Base-by-base conservation (phyloP, 2,888 invertebrate genomes). In the Epinotia brunnichana region DNA sequence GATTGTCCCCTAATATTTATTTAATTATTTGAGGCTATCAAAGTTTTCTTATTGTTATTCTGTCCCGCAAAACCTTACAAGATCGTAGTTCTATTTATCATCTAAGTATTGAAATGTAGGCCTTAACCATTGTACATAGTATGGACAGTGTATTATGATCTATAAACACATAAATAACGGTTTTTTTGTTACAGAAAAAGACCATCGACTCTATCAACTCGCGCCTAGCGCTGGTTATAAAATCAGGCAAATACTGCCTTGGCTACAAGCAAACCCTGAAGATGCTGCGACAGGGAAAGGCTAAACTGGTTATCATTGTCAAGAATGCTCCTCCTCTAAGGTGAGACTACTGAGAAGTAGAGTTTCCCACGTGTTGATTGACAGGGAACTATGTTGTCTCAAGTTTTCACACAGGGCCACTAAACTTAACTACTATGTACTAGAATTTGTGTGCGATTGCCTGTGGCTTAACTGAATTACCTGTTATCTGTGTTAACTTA, bases 171-270 rank as follows among this genome's bases (percentile, higher is more conserved):
- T 48, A 7, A 3, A 5, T 13, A 41, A 13, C 9, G 0, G 13
- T 2, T 48, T 76, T 74, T 74, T 74, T 64, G 79, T 86, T 93
- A 74, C 94, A 98, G 97, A 99, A 99, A 97, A 99, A 99, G 95
- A 97, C 98, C 82, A 97, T 98, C 87, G 99, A 99, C 95, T 98
- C 98, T 94, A 99, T 99, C 94, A 99, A 99, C 95, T 96, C 98
- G 84, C 96, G 99, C 81, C 94, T 99, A 89, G 99, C 99, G 80
- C 95, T 99, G 89, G 99, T 99, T 69, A 99, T 99, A 98, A 99
- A 99, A 93, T 99, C 99, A 57, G 99, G 99, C 84, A 99, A 99
- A 94, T 99, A 96, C 90, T 97, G 98, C 80, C 94, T 99, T 80
- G 99, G 99, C 53, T 98, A 99, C 94, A 99, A 99, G 89, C 99